Evolutionary conservation across 2,888 invertebrate genomes (phyloP), one percentile per base, ranked within the genome.

Genomic region (Bugulina stolonifera): DNA sequence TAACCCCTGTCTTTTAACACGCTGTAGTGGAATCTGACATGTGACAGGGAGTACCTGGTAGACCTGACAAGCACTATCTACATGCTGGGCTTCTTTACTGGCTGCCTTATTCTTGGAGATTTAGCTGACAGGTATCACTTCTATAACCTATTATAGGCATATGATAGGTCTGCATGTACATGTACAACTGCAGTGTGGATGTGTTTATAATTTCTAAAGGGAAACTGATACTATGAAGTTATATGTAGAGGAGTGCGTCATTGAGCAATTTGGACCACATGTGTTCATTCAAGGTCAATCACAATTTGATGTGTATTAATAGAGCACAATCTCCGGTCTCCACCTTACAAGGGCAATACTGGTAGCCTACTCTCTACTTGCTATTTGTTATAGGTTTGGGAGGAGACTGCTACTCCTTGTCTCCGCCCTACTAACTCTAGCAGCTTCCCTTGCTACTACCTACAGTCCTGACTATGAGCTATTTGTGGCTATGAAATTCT

Each of bases 51-150:
- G 22, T 55, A 71, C 55, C 54, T 71, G 52, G 54, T 71, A 22
- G 57, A 54, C 54, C 54, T 71, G 54, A 23, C 55, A 27, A 29
- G 29, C 27, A 71, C 71, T 22, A 29, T 71, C 55, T 71, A 71
- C 54, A 71, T 71, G 71, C 71, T 71, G 54, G 71, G 71, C 25
- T 57, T 71, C 55, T 57, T 71, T 5, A 25, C 35, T 3, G 71
- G 71, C 54, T 55, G 71, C 23, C 14, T 57, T 54, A 23, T 32
- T n/a, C 57, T 55, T n/a, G 71, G 71, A 34, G 71, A 54, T 71
- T 23, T 71, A 14, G 54, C 71, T 3, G 71, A 71, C 57, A 54
- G 57, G 55, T 71, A 18, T n/a, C n/a, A n/a, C n/a, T n/a, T n/a
- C n/a, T n/a, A n/a, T n/a, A n/a, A n/a, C n/a, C n/a, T n/a, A n/a